A percentile compares a stretch with the other conserved stretches of the same genome.
These are phyloP conservation scores for Gorilla gorilla DNA, from an alignment of 2,113 vertebrate genomes.

Conservation along the genomic window DNA sequence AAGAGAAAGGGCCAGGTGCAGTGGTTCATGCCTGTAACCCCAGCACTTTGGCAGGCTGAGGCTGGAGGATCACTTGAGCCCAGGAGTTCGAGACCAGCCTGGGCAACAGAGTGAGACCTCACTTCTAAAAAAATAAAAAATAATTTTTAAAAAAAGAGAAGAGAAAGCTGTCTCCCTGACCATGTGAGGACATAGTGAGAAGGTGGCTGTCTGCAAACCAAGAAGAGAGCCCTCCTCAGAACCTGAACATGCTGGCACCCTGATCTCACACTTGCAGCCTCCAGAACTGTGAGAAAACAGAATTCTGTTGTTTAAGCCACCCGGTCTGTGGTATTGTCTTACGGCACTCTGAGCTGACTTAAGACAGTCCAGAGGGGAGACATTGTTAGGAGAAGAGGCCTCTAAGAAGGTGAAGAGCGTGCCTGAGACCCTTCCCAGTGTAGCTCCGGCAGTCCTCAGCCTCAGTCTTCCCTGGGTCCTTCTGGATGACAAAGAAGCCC, in stretches of 20 bases:
- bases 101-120: too few species aligned
- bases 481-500: background rate
- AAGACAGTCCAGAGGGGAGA: background rate
- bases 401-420: background rate
- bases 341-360: background rate
- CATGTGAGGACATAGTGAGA: background rate
- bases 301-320: background rate
- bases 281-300: background rate
- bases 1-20: background rate
- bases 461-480: background rate
- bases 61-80: too few species aligned
- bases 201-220: background rate
- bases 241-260: background rate
- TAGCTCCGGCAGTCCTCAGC: background rate
- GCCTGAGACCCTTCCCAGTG: background rate
- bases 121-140: too few species aligned
- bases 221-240: background rate
- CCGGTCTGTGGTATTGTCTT: background rate
- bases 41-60: too few species aligned
- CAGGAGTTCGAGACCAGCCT: too few species aligned
- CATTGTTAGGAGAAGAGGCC: background rate
- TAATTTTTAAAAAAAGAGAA: too few species aligned
- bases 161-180: background rate
- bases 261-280: background rate
- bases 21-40: too few species aligned